phyloP scores from a whole-genome alignment of 2,888 invertebrate genomes.

The Apodemia zela region DNA sequence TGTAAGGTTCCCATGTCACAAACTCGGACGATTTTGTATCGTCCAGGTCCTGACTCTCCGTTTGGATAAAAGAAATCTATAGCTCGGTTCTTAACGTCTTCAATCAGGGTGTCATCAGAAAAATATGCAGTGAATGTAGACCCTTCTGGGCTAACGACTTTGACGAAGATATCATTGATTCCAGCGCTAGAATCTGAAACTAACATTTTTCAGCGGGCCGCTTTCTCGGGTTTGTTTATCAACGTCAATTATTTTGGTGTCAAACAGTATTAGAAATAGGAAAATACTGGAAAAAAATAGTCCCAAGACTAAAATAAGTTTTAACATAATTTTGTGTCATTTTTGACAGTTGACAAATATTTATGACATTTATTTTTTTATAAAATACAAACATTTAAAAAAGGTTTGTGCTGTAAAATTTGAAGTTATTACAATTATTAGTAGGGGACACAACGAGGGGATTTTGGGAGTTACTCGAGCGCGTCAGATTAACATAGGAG shows the following conservation, averaged over 20 bases:
- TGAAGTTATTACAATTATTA: no score
- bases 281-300: constrained; percentile 49
- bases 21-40: constrained; percentile 65
- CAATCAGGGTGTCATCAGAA: constrained; percentile 59
- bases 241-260: constrained; percentile 30
- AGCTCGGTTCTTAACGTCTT: constrained; percentile 63
- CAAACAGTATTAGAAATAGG: constrained; percentile 41
- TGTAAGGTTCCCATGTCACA: constrained; percentile 59
- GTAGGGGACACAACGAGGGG: no score
- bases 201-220: constrained; percentile 46
- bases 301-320: constrained; percentile 46
- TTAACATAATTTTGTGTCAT: constrained; percentile 40
- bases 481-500: no score
- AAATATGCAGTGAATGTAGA: constrained; percentile 56
- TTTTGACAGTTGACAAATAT: background rate
- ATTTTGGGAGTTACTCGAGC: no score
- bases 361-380: background rate
- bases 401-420: no score
- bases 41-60: constrained; percentile 55
- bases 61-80: constrained; percentile 64
- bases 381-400: background rate
- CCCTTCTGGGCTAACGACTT: constrained; percentile 66
- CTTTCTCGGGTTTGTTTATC: background rate
- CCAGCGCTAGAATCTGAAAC: constrained; percentile 52
- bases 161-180: constrained; percentile 51